Percentiles rank a stretch among this genome's conserved stretches.
Conservation (phyloP, 35 echinoderm and acorn worm genomes). For the Ophioderma brevispina region DNA sequence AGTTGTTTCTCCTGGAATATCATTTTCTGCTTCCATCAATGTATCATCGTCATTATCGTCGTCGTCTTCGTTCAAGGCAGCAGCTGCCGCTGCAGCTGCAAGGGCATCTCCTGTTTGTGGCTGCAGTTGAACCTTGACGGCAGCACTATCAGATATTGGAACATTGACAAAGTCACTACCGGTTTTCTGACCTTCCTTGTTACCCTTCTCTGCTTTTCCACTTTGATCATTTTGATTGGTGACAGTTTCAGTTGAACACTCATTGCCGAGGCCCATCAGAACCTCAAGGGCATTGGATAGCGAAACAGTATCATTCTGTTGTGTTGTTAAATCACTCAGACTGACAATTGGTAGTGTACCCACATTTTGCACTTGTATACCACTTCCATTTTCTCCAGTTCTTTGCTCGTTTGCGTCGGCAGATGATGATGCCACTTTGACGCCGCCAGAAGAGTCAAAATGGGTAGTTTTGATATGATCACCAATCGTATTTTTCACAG, state of each 20-base stretch:
- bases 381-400: neutral
- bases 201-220: neutral
- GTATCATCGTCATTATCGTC: neutral
- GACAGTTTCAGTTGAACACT: neutral
- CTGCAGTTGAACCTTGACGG: neutral
- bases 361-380: neutral
- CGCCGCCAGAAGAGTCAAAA: neutral
- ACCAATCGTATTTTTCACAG: slow-evolving; percentile 30
- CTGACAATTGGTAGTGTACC: neutral
- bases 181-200: neutral
- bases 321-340: neutral
- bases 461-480: slow-evolving; percentile 45
- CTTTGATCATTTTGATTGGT: neutral
- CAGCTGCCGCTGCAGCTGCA: neutral
- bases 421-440: neutral
- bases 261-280: slow-evolving; percentile 7
- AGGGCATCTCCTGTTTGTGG: neutral
- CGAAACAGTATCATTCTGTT: neutral
- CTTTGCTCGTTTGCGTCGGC: neutral
- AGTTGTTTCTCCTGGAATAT: neutral
- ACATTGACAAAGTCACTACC: neutral
- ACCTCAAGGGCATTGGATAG: slow-evolving; percentile 55
- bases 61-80: neutral
- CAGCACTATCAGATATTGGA: neutral
- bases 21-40: neutral